phyloP scores from a whole-genome alignment of 2,888 invertebrate genomes.

The Elysia crispata region DNA sequence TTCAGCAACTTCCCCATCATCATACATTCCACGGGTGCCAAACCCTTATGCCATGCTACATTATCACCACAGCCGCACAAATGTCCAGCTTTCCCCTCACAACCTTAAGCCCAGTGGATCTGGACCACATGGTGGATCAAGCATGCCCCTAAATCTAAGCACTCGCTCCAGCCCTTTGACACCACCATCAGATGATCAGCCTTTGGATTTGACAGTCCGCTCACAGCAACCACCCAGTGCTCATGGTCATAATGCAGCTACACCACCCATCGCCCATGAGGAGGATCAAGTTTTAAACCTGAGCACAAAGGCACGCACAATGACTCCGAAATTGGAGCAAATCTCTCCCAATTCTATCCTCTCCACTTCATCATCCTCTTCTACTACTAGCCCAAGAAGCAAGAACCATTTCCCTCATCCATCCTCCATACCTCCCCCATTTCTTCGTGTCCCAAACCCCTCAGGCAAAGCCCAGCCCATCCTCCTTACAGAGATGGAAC shows the following conservation, averaged over 20 bases:
- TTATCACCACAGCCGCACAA: background rate
- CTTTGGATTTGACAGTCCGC: conserved; percentile 93
- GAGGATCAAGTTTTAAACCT: conserved; percentile 85
- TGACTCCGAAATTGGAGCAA: conserved; percentile 53
- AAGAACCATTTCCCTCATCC: background rate
- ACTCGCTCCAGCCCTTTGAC: conserved; percentile 11
- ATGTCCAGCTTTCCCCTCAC: background rate
- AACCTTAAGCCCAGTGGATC: background rate
- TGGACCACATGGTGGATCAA: conserved; percentile 14
- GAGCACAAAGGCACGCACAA: conserved; percentile 81
- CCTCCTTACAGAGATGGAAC: background rate
- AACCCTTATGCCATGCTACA: conserved; percentile 54
- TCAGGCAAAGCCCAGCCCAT: background rate
- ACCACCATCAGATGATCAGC: conserved; percentile 74
- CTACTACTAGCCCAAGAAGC: background rate
- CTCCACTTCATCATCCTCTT: conserved; percentile 20
- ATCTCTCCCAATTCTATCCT: conserved; percentile 5
- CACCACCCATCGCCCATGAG: background rate
- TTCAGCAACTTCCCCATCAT: conserved; percentile 52
- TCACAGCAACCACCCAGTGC: conserved; percentile 64
- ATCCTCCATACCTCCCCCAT: conserved; percentile 35
- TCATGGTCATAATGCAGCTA: conserved; percentile 56
- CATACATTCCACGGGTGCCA: conserved; percentile 74
- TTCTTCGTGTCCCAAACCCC: conserved; percentile 32
- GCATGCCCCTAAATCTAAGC: conserved; percentile 43